phyloP scores from a whole-genome alignment of 1,140 invertebrate species.

The Nilaparvata lugens region DNA sequence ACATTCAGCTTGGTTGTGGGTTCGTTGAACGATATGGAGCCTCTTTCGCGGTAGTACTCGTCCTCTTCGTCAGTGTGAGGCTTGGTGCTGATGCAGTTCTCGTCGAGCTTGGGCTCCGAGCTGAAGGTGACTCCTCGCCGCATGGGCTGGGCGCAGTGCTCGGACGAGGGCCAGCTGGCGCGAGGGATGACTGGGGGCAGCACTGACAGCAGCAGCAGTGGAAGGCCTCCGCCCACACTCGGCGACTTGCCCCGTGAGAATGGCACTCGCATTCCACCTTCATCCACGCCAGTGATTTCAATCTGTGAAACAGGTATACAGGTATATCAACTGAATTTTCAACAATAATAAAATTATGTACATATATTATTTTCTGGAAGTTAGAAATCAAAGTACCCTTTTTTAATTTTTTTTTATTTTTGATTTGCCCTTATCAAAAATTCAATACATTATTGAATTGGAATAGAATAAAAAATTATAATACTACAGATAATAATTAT shows the following conservation, averaged over 20 bases:
- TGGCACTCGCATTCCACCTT: background rate
- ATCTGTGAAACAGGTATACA: too few relatives aligned
- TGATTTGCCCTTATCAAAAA: too few relatives aligned
- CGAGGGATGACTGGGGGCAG: constrained; percentile 61
- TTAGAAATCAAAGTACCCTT: too few relatives aligned
- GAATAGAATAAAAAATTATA: too few relatives aligned
- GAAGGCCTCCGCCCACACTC: constrained; percentile 56
- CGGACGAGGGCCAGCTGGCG: constrained; percentile 33
- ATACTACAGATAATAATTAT: too few relatives aligned
- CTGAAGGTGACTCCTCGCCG: constrained; percentile 44
- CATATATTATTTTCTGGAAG: too few relatives aligned
- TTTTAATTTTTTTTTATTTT: too few relatives aligned
- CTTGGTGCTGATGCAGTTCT: constrained; percentile 17
- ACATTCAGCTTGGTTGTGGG: constrained; percentile 20
- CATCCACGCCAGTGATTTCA: background rate
- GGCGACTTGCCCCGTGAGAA: constrained; percentile 35
- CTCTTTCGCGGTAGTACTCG: constrained; percentile 4
- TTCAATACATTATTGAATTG: too few relatives aligned
- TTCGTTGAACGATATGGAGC: background rate
- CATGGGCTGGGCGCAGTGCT: constrained; percentile 25
- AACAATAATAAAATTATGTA: too few relatives aligned
- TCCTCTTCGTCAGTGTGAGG: background rate
- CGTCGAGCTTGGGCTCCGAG: constrained; percentile 56
- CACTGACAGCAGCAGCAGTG: constrained; percentile 57
- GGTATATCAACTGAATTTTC: too few relatives aligned